phyloP scores from a whole-genome alignment of 1,140 invertebrate genomes.

The Archegozetes longisetosus region DNA sequence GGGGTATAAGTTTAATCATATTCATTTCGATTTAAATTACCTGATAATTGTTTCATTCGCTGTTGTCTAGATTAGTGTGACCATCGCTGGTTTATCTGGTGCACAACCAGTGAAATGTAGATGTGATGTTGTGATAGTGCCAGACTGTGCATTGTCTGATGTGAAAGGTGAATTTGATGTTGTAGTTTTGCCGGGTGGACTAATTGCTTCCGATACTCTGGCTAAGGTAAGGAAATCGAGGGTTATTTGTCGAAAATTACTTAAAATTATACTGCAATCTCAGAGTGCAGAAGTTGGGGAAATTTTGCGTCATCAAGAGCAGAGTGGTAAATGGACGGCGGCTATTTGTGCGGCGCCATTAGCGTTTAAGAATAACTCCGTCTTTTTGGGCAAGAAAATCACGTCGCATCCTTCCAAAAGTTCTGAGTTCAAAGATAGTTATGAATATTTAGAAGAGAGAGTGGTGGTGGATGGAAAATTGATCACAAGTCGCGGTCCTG shows the following conservation, averaged over 20 bases:
- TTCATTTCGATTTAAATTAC: neutral
- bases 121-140: slow-evolving; percentile 55
- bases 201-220: slow-evolving; percentile 62
- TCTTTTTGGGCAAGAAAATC: slow-evolving; percentile 56
- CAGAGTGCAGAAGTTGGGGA: slow-evolving; percentile 45
- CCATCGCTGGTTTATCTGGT: slow-evolving; percentile 57
- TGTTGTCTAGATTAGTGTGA: slow-evolving; percentile 51
- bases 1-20: neutral
- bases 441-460: slow-evolving; percentile 27
- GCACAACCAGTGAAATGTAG: slow-evolving; percentile 52
- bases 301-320: slow-evolving; percentile 62
- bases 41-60: neutral
- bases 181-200: slow-evolving; percentile 77
- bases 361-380: slow-evolving; percentile 62
- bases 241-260: neutral
- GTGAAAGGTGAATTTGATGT: slow-evolving; percentile 41
- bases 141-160: slow-evolving; percentile 52
- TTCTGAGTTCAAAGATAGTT: slow-evolving; percentile 32
- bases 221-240: slow-evolving; percentile 29
- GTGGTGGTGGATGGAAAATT: slow-evolving; percentile 69
- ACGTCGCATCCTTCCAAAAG: slow-evolving; percentile 71
- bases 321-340: slow-evolving; percentile 50
- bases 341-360: slow-evolving; percentile 88
- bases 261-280: no score
- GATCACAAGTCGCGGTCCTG: slow-evolving; percentile 84